Conservation (phyloP, 2,888 invertebrate species). For the Trileptium ribeirensis region DNA sequence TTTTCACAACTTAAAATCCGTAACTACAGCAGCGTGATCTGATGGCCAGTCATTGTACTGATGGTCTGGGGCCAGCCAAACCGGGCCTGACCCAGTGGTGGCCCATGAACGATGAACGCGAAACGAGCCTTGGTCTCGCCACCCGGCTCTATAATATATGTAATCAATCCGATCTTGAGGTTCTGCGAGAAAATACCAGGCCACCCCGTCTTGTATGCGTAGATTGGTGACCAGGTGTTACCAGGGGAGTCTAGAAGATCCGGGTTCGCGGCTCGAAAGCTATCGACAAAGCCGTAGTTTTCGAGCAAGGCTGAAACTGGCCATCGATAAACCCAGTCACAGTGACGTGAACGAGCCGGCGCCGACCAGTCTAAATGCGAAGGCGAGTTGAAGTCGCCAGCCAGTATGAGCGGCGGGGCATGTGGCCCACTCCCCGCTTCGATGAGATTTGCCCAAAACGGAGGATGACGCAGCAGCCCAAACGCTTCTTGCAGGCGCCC, state of each 20-base stretch:
- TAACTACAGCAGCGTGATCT: conserved; percentile 37
- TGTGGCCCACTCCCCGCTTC: neutral
- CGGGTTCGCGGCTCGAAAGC: conserved; percentile 40
- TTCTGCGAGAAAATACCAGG: conserved; percentile 42
- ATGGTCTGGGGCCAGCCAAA: conserved; percentile 42
- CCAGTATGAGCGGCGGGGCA: conserved; percentile 37
- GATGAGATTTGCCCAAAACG: neutral
- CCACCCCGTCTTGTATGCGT: conserved; percentile 37
- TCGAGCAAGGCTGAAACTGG: conserved; percentile 40
- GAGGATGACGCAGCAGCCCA: neutral
- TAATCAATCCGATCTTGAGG: conserved; percentile 45
- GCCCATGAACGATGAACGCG: conserved; percentile 30
- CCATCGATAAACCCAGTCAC: conserved; percentile 40
- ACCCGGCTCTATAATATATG: conserved; percentile 37
- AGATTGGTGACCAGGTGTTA: conserved; percentile 43
- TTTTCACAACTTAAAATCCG: conserved; percentile 23
- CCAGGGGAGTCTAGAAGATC: conserved; percentile 37
- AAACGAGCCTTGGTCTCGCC: too few relatives aligned
- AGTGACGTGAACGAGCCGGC: conserved; percentile 32
- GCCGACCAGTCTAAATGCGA: conserved; percentile 44
- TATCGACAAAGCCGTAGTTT: conserved; percentile 36
- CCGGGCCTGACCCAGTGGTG: conserved; percentile 39
- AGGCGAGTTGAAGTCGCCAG: conserved; percentile 44
- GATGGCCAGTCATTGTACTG: conserved; percentile 45
- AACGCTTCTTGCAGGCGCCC: neutral